Evolutionary conservation across 37 sponge, comb jelly and placozoan genomes (phyloP), one percentile per base, ranked within the genome.

Genomic region (Amphimedon queenslandica): DNA sequence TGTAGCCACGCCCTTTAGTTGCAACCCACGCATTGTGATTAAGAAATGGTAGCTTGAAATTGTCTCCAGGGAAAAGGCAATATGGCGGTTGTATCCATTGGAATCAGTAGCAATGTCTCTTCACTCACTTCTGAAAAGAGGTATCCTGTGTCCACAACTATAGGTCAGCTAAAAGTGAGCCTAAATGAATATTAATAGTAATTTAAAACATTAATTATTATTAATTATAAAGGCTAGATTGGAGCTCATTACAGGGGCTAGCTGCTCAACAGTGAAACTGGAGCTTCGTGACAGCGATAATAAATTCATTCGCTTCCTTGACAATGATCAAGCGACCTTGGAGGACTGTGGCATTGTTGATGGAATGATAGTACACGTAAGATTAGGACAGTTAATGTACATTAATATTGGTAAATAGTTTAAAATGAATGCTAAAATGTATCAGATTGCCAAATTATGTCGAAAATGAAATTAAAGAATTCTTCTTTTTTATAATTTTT

Each of bases 241-340:
- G 38, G 99, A 98, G 61, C 69, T 98, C 40, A 89, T 98, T 11
- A 94, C 99, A 16, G 99, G 99, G 3, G 88, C 90, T 23, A 80
- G 90, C 0, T 63, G 84, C 11, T 41, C 73, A 18, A 58, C 84
- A 23, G 86, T 92, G 90, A 71, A 89, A 61, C 75, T 98, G 42
- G 88, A 94, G 77, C 63, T 98, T 25, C 89, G 81, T 36, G 81
- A 93, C 57, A 68, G 55, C 36, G 58, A 77, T 24, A 78, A 37
- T 2, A 86, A 89, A 60, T 73, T 82, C 21, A 66, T 98, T 8
- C 84, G 93, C 57, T 69, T 42, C 2, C 64, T 98, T 38, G 71
- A 75, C n/a, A 63, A 92, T 57, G 95, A 98, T 55, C 64, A 58
- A 1, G 78, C 77, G 23, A 73, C 77, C 37, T 74, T 98, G 63